These are phyloP conservation scores for Indicator indicator DNA, from an alignment of 2,113 vertebrate species.

Conservation along the genomic window DNA sequence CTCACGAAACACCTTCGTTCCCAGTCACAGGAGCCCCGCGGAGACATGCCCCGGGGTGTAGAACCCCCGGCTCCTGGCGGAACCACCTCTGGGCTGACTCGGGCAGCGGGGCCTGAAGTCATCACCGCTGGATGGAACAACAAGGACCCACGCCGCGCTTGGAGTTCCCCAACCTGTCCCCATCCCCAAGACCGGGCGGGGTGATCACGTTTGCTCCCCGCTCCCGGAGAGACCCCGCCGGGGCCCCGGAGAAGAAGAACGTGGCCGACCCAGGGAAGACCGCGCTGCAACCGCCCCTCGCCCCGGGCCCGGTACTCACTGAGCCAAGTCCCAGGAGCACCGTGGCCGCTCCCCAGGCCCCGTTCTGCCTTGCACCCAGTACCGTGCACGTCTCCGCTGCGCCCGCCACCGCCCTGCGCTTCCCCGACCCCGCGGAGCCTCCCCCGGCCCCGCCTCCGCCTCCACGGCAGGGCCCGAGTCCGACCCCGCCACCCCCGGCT, in stretches of 20 bases:
- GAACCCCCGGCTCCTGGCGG: background rate
- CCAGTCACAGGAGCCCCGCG: background rate
- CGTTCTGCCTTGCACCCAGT: background rate
- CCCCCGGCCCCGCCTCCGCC: background rate
- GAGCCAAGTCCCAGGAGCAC: background rate
- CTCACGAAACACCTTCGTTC: background rate
- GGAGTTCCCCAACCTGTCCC: background rate
- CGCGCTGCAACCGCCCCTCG: background rate
- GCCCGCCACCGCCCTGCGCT: background rate
- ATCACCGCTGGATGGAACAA: accelerated
- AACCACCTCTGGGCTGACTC: background rate
- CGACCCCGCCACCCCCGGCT: background rate
- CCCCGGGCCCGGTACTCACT: background rate
- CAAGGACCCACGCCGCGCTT: accelerated
- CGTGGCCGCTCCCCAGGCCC: background rate
- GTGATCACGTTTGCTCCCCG: background rate
- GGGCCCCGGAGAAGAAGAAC: background rate
- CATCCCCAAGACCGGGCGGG: background rate
- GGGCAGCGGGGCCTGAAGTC: background rate
- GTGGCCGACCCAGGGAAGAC: background rate
- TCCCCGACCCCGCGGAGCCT: background rate
- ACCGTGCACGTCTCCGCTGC: background rate
- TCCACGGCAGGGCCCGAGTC: background rate
- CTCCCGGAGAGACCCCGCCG: too few relatives aligned
- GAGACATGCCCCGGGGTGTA: background rate